Evolutionary conservation across 2,113 vertebrate genomes (phyloP).

Genomic region (Cebidichthys violaceus): DNA sequence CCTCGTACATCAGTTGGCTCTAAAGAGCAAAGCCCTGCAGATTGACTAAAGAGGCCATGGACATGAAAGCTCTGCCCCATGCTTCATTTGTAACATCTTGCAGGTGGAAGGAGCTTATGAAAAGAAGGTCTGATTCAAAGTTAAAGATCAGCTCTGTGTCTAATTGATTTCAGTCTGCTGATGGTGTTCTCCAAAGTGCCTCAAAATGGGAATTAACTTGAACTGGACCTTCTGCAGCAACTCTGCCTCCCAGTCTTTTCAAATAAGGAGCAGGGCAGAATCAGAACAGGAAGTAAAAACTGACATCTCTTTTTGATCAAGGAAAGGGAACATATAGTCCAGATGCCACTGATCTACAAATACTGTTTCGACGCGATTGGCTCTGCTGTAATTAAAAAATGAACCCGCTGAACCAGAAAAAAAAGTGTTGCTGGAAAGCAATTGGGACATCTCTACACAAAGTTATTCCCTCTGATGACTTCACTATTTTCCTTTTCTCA

Average conservation of each 20-base stretch:
- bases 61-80: slow-evolving; percentile 7
- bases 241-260: neutral
- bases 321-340: neutral
- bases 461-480: slow-evolving; percentile 41
- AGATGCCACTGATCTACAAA: slow-evolving; percentile 14
- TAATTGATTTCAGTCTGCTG: slow-evolving; percentile 49
- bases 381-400: neutral
- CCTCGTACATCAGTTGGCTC: slow-evolving; percentile 1
- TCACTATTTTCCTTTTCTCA: slow-evolving; percentile 29
- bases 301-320: neutral
- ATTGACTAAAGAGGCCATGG: neutral
- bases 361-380: neutral
- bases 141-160: slow-evolving; percentile 44
- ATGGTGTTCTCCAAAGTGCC: slow-evolving; percentile 38
- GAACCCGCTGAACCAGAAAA: slow-evolving; percentile 5
- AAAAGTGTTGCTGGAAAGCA: slow-evolving; percentile 11
- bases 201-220: slow-evolving; percentile 15
- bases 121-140: slow-evolving; percentile 26
- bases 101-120: slow-evolving; percentile 9
- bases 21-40: slow-evolving; percentile 10
- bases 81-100: slow-evolving; percentile 32
- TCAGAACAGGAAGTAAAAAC: neutral
- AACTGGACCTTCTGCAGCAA: neutral
- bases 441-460: slow-evolving; percentile 38
- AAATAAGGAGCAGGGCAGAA: neutral